phyloP scores from a whole-genome alignment of 2,797 vertebrate genomes.

The Ceyx erithaca region DNA sequence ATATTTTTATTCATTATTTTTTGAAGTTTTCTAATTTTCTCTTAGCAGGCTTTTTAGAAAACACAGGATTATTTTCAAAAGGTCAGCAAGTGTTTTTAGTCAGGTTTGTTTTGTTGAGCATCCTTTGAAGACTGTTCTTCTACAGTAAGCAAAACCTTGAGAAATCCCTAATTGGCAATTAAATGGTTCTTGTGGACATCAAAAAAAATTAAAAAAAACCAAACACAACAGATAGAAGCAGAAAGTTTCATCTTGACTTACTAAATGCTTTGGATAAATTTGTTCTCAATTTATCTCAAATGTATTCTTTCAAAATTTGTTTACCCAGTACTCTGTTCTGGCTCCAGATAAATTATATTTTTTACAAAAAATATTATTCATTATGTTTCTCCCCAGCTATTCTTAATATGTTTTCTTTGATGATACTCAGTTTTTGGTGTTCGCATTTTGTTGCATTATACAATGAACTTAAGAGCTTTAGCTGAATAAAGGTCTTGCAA shows the following conservation, averaged over 20 bases:
- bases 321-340: not conserved
- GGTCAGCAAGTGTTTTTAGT: conserved; percentile 33
- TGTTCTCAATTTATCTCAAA: not conserved
- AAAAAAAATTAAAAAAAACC: not conserved
- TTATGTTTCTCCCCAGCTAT: not conserved
- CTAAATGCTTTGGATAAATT: not conserved
- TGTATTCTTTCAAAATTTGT: not conserved
- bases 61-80: conserved; percentile 36
- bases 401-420: not conserved
- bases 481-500: not conserved
- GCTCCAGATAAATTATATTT: not conserved
- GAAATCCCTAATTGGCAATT: conserved; percentile 56
- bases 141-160: conserved; percentile 36
- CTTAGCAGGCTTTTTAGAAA: not conserved
- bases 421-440: not conserved
- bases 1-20: not conserved
- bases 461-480: not conserved
- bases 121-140: conserved; percentile 4
- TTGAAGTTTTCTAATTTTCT: not conserved
- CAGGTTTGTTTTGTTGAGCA: conserved; percentile 5
- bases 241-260: not conserved
- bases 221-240: not conserved
- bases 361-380: not conserved
- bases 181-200: not conserved
- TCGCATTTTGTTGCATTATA: not conserved